Conservation (phyloP, 2,113 vertebrate genomes). For the Dunckerocampus dactyliophorus region DNA sequence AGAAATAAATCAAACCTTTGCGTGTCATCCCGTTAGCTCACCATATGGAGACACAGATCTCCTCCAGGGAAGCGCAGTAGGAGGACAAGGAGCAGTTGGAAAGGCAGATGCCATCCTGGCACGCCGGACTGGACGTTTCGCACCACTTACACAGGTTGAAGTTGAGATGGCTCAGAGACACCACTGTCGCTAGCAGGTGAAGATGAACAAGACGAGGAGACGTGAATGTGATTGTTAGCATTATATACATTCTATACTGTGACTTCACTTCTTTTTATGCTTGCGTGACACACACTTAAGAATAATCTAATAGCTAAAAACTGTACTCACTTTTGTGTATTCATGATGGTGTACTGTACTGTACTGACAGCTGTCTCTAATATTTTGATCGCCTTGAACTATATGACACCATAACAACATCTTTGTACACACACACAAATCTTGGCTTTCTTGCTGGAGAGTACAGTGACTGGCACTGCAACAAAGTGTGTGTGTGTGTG, state of each 20-base stretch:
- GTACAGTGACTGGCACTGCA: constrained; percentile 45
- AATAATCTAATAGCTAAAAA: too few relatives aligned
- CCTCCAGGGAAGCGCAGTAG: constrained; percentile 75
- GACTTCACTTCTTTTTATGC: too few relatives aligned
- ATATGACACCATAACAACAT: too few relatives aligned
- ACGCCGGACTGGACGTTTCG: constrained; percentile 71
- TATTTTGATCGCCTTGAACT: not conserved
- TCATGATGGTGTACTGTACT: too few relatives aligned
- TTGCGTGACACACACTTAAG: too few relatives aligned
- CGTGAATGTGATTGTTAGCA: too few relatives aligned
- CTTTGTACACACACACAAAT: constrained; percentile 54
- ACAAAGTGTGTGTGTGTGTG: constrained; percentile 11
- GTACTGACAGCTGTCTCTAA: not conserved
- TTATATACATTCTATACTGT: too few relatives aligned
- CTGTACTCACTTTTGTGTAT: too few relatives aligned
- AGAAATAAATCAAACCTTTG: too few relatives aligned
- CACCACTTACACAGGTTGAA: constrained; percentile 87
- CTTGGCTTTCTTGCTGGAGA: constrained; percentile 22
- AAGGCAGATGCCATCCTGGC: constrained; percentile 63
- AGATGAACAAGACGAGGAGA: not conserved
- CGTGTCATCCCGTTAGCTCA: constrained; percentile 41
- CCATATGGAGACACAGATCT: constrained; percentile 87
- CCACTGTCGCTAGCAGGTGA: constrained; percentile 19
- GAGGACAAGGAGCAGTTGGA: constrained; percentile 84
- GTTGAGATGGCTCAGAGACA: constrained; percentile 70